Conservation (phyloP, 2,113 vertebrate genomes). For the Phylloscopus whistleri region DNA sequence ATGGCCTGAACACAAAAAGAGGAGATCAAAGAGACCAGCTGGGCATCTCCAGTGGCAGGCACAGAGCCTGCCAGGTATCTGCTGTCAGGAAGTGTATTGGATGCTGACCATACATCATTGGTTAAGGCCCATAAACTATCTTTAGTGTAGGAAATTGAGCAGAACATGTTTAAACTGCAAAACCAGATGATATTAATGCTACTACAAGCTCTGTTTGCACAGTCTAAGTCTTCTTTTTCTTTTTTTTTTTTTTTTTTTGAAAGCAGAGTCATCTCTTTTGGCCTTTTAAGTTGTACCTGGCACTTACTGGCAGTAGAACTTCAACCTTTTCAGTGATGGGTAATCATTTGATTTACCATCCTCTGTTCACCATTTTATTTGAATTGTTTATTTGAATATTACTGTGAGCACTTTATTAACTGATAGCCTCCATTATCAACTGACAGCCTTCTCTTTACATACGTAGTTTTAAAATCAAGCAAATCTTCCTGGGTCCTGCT, state of each 20-base stretch:
- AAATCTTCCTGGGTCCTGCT: neutral
- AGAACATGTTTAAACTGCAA: conserved; percentile 46
- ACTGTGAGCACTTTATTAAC: too few species aligned
- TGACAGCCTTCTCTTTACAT: neutral
- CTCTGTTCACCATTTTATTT: neutral
- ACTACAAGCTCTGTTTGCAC: conserved; percentile 6
- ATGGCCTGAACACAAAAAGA: neutral
- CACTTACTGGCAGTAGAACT: neutral
- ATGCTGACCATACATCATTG: conserved; percentile 15
- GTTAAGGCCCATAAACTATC: conserved; percentile 45
- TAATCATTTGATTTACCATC: neutral
- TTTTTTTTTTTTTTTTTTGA: neutral
- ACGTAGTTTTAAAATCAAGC: neutral
- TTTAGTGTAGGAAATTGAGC: conserved; percentile 51
- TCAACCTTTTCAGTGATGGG: neutral
- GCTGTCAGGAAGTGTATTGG: conserved; percentile 13
- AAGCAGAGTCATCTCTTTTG: neutral
- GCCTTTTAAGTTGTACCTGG: neutral
- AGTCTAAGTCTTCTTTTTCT: neutral
- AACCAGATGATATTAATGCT: conserved; percentile 48
- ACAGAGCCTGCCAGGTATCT: conserved; percentile 18
- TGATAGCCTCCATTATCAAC: neutral
- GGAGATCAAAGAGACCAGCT: conserved; percentile 64
- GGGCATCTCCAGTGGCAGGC: conserved; percentile 61
- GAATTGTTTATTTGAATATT: neutral